These are phyloP conservation scores for Acleris literana DNA, from an alignment of 2,888 invertebrate species.

Conservation along the genomic window DNA sequence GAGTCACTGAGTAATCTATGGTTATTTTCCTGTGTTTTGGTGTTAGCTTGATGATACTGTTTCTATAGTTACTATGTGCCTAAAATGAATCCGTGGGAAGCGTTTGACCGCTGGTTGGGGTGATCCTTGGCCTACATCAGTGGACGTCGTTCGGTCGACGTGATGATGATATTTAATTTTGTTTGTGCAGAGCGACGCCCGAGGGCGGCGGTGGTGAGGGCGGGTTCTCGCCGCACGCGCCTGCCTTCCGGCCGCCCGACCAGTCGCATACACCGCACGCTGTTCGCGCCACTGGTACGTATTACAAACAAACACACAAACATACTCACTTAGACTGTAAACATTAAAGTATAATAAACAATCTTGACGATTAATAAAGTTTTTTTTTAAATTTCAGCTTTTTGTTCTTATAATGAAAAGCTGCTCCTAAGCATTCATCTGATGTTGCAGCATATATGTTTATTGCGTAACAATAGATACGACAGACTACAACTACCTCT, in stretches of 20 bases:
- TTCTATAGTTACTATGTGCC: too few relatives aligned
- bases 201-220: conserved; percentile 47
- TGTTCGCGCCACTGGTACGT: conserved; percentile 42
- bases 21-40: too few relatives aligned
- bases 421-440: too few relatives aligned
- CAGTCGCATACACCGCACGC: conserved; percentile 49
- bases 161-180: neutral
- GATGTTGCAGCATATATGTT: too few relatives aligned
- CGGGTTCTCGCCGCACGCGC: conserved; percentile 51
- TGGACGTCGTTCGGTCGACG: neutral
- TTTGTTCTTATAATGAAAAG: neutral
- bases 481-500: too few relatives aligned
- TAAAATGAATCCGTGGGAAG: too few relatives aligned
- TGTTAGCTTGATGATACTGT: too few relatives aligned
- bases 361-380: too few relatives aligned
- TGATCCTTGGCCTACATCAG: neutral
- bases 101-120: too few relatives aligned
- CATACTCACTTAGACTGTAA: neutral
- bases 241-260: conserved; percentile 63
- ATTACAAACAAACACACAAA: neutral
- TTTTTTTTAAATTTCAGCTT: too few relatives aligned
- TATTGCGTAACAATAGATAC: too few relatives aligned
- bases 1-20: too few relatives aligned
- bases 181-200: conserved; percentile 59
- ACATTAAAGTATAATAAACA: neutral